A percentile compares a stretch with the other conserved stretches of the same genome.
phyloP scores from a whole-genome alignment of 2,888 invertebrate species.

The Ornithoptera alexandrae region DNA sequence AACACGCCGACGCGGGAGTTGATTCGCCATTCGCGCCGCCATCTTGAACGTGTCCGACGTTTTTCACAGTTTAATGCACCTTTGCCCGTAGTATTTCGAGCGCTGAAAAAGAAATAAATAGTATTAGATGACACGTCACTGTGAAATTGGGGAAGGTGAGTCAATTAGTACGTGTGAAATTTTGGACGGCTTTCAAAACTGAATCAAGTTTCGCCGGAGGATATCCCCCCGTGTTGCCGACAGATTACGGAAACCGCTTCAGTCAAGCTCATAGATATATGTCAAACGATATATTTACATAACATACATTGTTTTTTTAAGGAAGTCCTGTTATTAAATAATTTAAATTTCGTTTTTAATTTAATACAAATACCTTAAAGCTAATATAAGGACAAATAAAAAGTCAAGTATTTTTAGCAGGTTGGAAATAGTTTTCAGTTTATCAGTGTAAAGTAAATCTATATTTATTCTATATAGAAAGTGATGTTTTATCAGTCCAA shows the following conservation, averaged over 20 bases:
- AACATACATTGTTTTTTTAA: too few species aligned
- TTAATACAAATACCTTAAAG: too few species aligned
- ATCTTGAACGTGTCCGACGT: slow-evolving; percentile 62
- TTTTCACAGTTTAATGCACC: slow-evolving; percentile 66
- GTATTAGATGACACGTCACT: slow-evolving; percentile 52
- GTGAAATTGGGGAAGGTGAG: slow-evolving; percentile 60
- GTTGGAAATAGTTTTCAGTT: too few species aligned
- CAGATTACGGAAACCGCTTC: slow-evolving; percentile 6
- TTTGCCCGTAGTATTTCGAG: slow-evolving; percentile 61
- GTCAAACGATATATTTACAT: too few species aligned
- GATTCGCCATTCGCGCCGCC: slow-evolving; percentile 44
- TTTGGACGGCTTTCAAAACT: slow-evolving; percentile 55
- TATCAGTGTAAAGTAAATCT: too few species aligned
- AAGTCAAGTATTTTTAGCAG: too few species aligned
- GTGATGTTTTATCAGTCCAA: too few species aligned
- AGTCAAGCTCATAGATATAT: not conserved
- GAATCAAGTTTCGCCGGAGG: slow-evolving; percentile 33
- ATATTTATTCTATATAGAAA: too few species aligned
- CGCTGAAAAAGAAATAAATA: slow-evolving; percentile 68
- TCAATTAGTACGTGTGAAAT: slow-evolving; percentile 53
- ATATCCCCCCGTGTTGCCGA: slow-evolving; percentile 36
- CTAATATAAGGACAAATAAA: too few species aligned
- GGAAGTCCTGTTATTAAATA: too few species aligned
- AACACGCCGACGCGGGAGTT: slow-evolving; percentile 44
- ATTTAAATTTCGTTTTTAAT: too few species aligned